These are phyloP conservation scores for Gordius sp. DNA, from an alignment of 2,888 invertebrate species.

Conservation along the genomic window DNA sequence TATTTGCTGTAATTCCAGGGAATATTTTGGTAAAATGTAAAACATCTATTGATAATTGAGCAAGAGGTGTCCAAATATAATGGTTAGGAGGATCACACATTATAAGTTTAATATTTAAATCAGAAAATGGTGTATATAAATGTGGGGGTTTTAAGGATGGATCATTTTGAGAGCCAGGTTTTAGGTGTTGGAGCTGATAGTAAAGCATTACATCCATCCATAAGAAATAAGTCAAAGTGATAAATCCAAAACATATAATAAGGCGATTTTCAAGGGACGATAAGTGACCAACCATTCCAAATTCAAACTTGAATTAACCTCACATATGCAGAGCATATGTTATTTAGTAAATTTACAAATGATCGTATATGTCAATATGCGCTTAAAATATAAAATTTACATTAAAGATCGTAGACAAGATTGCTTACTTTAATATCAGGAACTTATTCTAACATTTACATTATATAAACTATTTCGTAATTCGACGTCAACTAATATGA, in stretches of 20 bases:
- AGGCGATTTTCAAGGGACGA: not conserved
- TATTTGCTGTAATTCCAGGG: slow-evolving; percentile 45
- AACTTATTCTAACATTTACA: too few species aligned
- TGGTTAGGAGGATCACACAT: slow-evolving; percentile 57
- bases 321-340: too few species aligned
- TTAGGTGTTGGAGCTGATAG: not conserved
- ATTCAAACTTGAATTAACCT: too few species aligned
- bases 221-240: not conserved
- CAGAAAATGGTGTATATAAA: slow-evolving; percentile 22
- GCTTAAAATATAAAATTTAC: too few species aligned
- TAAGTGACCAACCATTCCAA: not conserved
- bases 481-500: too few species aligned
- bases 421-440: too few species aligned
- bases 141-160: not conserved
- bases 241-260: slow-evolving; percentile 13
- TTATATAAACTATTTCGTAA: too few species aligned
- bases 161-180: not conserved
- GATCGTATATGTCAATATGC: too few species aligned
- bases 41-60: slow-evolving; percentile 40
- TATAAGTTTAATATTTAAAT: slow-evolving; percentile 53
- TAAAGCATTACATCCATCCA: slow-evolving; percentile 12
- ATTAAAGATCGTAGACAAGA: too few species aligned
- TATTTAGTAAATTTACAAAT: too few species aligned
- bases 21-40: slow-evolving; percentile 35
- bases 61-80: slow-evolving; percentile 51